Evolutionary conservation across 1,140 invertebrate species (phyloP).

Genomic region (Sitophilus oryzae): DNA sequence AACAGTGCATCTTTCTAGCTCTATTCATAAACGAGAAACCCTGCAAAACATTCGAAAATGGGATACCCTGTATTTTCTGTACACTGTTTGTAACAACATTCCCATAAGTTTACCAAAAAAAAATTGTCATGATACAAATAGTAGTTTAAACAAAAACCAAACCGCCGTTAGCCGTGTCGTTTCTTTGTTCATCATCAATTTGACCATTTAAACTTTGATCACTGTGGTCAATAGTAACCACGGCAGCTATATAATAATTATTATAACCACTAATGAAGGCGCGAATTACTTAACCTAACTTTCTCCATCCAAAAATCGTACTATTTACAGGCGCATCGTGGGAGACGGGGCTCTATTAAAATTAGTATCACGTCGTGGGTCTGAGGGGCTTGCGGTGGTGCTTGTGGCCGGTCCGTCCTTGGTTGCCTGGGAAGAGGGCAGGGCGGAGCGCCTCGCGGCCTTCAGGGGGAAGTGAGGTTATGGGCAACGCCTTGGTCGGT

Average conservation of each 20-base stretch:
- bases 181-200: background rate
- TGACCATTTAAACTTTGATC: conserved; percentile 23
- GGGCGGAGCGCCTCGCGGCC: conserved; percentile 44
- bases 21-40: no score
- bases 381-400: conserved; percentile 32
- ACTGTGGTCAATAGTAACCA: conserved; percentile 22
- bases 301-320: background rate
- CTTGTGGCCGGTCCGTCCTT: conserved; percentile 18
- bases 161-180: no score
- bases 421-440: conserved; percentile 30
- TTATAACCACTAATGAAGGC: conserved; percentile 3
- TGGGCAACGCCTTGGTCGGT: conserved; percentile 48
- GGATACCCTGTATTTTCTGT: no score
- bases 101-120: no score
- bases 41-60: no score
- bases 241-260: conserved; percentile 2
- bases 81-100: no score
- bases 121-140: no score
- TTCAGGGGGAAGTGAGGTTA: conserved; percentile 46
- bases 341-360: conserved; percentile 1
- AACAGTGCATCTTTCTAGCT: no score
- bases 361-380: conserved; percentile 34
- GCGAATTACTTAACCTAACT: conserved; percentile 1
- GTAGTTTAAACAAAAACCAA: no score
- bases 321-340: background rate